Evolutionary conservation across 2,888 invertebrate genomes (phyloP), one percentile per base, ranked within the genome.

Genomic region (Mactromeris polynyma): DNA sequence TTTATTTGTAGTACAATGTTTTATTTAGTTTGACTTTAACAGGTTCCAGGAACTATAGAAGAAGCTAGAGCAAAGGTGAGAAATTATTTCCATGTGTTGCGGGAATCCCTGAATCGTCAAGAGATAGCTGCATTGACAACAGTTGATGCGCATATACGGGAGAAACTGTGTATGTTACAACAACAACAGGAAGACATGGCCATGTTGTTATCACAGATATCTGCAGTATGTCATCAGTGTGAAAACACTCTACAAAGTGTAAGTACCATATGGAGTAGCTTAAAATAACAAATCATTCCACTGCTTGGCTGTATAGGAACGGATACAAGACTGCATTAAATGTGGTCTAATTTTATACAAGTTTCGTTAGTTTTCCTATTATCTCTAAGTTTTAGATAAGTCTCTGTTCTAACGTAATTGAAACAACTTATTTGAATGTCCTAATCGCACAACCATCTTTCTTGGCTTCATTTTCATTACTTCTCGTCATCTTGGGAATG

Each of bases 171-270:
- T 91, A 97, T 97, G 88, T 93, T 97, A 33, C 95, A 97, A 89
- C 97, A 97, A 92, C 97, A 97, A 81, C 97, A 97, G 93, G 97
- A 97, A 91, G 97, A 97, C 93, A 96, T 97, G 93, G 97, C 97
- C 1, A 96, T 97, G 7, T 96, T 97, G 33, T 95, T 97, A 78
- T 97, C 97, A 4, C 96, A 97, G 96, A 97, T 97, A 93, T 97
- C 97, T 1, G 96, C 97, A n/a, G 97, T 97, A 33, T 97, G 97
- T 92, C 97, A 97, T n/a, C 97, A 97, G 89, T 97, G 97, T 94
- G 97, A 97, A 92, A 97, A 97, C 85, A 97, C 97, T 6, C 95
- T 97, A 17, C 97, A 97, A 88, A 97, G 97, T 90, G 96, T 96
- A 87, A 86, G 90, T 83, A 69, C 31, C 0, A 17, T 42, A 6